phyloP scores from a whole-genome alignment of 2,797 vertebrate genomes.

The Cryptoblepharus egeriae region DNA sequence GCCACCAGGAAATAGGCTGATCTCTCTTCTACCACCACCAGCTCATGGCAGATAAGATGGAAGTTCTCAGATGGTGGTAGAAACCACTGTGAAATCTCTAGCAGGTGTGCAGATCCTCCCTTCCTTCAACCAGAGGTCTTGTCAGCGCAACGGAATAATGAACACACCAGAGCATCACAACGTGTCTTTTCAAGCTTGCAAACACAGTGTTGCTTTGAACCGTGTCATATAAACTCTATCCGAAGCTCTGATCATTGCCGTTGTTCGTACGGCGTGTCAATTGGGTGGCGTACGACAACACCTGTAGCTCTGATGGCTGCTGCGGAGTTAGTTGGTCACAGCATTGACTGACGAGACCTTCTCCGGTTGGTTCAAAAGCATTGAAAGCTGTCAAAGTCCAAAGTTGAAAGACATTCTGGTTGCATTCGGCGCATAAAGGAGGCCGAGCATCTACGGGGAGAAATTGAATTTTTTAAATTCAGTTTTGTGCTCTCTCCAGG shows the following conservation, averaged over 20 bases:
- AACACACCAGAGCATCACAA: conserved; percentile 23
- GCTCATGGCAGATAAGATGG: not conserved
- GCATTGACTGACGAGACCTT: not conserved
- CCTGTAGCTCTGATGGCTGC: not conserved
- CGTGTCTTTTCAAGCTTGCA: not conserved
- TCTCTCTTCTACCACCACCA: not conserved
- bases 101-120: not conserved
- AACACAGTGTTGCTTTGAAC: not conserved
- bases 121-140: not conserved
- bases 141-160: not conserved
- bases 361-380: not conserved
- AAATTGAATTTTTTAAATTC: not conserved
- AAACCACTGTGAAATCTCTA: not conserved
- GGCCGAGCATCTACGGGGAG: not conserved
- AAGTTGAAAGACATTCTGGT: conserved; percentile 5
- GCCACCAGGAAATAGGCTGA: not conserved
- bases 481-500: conserved; percentile 7
- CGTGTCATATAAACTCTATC: not conserved
- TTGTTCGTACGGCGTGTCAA: not conserved
- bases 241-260: conserved; percentile 19
- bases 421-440: not conserved
- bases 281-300: not conserved
- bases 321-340: not conserved
- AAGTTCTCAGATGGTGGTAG: not conserved
- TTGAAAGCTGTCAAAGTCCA: conserved; percentile 32